Conservation (phyloP, 2,888 invertebrate genomes). For the Orthosia gracilis region DNA sequence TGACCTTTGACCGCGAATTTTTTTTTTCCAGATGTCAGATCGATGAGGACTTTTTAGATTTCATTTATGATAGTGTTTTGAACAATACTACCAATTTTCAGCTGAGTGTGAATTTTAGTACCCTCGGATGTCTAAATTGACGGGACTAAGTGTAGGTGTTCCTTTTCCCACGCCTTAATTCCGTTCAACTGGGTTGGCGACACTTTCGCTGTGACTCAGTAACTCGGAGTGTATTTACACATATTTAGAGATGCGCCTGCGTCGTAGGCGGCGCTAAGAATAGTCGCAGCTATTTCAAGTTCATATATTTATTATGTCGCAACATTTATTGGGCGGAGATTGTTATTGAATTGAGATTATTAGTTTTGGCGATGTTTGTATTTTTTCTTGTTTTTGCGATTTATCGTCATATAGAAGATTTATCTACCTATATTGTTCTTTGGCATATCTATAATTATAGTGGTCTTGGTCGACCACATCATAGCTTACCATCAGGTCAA, state of each 20-base stretch:
- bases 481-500: too few relatives aligned
- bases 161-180: constrained; percentile 27
- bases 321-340: constrained; percentile 32
- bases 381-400: neutral
- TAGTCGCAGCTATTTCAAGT: constrained; percentile 81
- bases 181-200: constrained; percentile 33
- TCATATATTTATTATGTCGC: constrained; percentile 74
- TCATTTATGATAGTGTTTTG: too few relatives aligned
- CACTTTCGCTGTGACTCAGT: constrained; percentile 62
- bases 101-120: too few relatives aligned
- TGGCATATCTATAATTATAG: too few relatives aligned
- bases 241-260: constrained; percentile 67
- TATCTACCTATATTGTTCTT: neutral
- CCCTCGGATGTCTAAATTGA: too few relatives aligned
- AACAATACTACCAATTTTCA: too few relatives aligned
- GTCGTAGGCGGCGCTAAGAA: constrained; percentile 76
- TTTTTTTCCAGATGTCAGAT: too few relatives aligned
- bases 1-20: too few relatives aligned
- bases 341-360: constrained; percentile 13
- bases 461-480: neutral
- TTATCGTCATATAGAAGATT: neutral
- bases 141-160: too few relatives aligned
- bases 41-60: too few relatives aligned
- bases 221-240: constrained; percentile 58
- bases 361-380: neutral